phyloP scores from a whole-genome alignment of 30 jellyfish, hydroid and myxozoan species.

The Cassiopea andromeda region DNA sequence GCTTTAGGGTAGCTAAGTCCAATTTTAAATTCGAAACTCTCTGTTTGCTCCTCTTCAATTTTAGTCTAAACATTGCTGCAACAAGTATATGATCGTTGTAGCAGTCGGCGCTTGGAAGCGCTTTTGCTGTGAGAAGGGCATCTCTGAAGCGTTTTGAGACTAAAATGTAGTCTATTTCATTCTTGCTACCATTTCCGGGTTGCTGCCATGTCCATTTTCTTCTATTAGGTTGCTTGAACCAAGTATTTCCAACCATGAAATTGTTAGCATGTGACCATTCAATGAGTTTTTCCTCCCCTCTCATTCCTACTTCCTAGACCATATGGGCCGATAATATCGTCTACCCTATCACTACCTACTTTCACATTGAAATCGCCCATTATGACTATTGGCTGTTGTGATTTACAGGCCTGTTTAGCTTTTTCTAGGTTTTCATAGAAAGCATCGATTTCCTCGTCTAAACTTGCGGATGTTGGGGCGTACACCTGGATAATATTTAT shows the following conservation, averaged over 20 bases:
- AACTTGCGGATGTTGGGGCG: constrained; percentile 42
- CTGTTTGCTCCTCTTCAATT: neutral
- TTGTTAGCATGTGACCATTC: constrained; percentile 19
- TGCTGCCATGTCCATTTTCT: constrained; percentile 33
- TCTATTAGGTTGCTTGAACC: constrained; percentile 13
- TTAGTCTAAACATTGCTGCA: neutral
- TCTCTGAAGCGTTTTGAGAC: neutral
- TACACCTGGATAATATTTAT: neutral
- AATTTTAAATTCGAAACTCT: neutral
- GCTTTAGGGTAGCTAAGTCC: neutral
- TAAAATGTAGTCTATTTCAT: constrained; percentile 22
- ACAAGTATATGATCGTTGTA: neutral
- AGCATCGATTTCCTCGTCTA: constrained; percentile 7
- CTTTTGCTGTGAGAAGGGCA: neutral
- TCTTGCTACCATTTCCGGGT: constrained; percentile 2
- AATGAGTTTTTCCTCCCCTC: constrained; percentile 7
- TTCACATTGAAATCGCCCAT: constrained; percentile 37
- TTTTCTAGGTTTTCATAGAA: constrained; percentile 10
- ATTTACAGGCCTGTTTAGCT: neutral
- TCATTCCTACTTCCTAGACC: constrained; percentile 36
- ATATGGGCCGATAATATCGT: neutral
- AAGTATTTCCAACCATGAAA: constrained; percentile 3
- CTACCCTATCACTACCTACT: neutral
- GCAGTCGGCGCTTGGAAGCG: constrained; percentile 30
- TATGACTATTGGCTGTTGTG: neutral